A percentile compares a stretch with the other conserved stretches of the same genome.
Conservation (phyloP, 1,140 invertebrate species). For the Cheumatopsyche charites region DNA sequence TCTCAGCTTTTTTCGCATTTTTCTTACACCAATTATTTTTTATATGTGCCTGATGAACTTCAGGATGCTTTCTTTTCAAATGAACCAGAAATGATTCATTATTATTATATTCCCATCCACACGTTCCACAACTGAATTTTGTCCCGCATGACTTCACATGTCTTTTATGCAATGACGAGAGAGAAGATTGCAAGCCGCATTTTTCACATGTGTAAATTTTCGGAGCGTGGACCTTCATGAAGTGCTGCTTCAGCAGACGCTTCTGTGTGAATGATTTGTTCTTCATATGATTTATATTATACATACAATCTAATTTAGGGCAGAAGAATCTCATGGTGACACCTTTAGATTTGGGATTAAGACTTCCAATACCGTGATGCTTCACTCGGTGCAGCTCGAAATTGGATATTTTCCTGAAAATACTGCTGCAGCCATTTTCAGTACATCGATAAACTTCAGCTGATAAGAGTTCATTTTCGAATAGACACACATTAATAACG, state of each 20-base stretch:
- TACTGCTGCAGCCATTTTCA: conserved; percentile 25
- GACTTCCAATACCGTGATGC: conserved; percentile 35
- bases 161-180: conserved; percentile 17
- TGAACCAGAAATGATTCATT: conserved; percentile 33
- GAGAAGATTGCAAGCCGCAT: conserved; percentile 22
- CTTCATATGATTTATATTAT: neutral
- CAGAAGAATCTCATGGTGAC: conserved; percentile 21
- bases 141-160: conserved; percentile 21
- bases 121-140: conserved; percentile 31
- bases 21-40: conserved; percentile 11
- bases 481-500: too few species aligned
- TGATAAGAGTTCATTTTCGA: too few species aligned
- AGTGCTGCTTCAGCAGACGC: conserved; percentile 41
- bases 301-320: conserved; percentile 27
- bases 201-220: conserved; percentile 31
- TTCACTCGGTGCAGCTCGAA: conserved; percentile 40
- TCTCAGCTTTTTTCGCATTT: neutral
- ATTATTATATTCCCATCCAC: conserved; percentile 33
- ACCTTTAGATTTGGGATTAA: neutral
- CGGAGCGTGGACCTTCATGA: conserved; percentile 38
- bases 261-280: conserved; percentile 17
- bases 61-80: conserved; percentile 33
- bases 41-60: conserved; percentile 14
- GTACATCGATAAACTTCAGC: conserved; percentile 31
- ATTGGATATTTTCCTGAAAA: conserved; percentile 33